phyloP scores from a whole-genome alignment of 2,113 vertebrate species.

The Colius striatus region DNA sequence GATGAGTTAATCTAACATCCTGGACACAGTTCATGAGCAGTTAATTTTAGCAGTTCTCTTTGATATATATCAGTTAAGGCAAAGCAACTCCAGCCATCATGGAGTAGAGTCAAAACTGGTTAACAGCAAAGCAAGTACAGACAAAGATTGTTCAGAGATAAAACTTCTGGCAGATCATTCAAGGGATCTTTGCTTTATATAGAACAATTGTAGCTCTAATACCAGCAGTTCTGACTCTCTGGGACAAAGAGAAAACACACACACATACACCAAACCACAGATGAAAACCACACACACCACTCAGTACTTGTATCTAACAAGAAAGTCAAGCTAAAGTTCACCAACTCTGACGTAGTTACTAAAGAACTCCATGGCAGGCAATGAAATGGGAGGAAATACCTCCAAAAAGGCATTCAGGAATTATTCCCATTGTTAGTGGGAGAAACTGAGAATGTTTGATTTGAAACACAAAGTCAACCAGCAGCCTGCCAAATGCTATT shows the following conservation, averaged over 20 bases:
- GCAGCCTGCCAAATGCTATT: constrained; percentile 25
- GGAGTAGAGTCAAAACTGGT: constrained; percentile 56
- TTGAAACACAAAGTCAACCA: constrained; percentile 19
- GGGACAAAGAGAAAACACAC: constrained; percentile 55
- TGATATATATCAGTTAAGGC: constrained; percentile 55
- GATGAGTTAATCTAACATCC: constrained; percentile 66
- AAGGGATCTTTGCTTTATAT: constrained; percentile 57
- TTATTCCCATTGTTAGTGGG: constrained; percentile 34
- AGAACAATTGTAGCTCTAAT: constrained; percentile 61
- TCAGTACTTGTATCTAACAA: constrained; percentile 27
- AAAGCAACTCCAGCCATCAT: constrained; percentile 52
- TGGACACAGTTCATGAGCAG: constrained; percentile 59
- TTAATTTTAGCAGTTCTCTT: constrained; percentile 71
- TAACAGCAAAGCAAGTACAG: constrained; percentile 62
- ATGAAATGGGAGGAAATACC: neutral
- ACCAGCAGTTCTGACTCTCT: constrained; percentile 19
- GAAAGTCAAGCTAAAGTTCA: constrained; percentile 53
- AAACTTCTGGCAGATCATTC: constrained; percentile 53
- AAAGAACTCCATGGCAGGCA: constrained; percentile 2
- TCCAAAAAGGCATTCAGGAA: constrained; percentile 18
- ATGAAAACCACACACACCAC: constrained; percentile 43
- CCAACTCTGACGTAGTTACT: constrained; percentile 12
- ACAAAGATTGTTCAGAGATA: constrained; percentile 59
- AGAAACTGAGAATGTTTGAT: constrained; percentile 24
- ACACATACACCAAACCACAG: constrained; percentile 28